Conservation (phyloP, 2,888 invertebrate species). For the Drosophila dives region DNA sequence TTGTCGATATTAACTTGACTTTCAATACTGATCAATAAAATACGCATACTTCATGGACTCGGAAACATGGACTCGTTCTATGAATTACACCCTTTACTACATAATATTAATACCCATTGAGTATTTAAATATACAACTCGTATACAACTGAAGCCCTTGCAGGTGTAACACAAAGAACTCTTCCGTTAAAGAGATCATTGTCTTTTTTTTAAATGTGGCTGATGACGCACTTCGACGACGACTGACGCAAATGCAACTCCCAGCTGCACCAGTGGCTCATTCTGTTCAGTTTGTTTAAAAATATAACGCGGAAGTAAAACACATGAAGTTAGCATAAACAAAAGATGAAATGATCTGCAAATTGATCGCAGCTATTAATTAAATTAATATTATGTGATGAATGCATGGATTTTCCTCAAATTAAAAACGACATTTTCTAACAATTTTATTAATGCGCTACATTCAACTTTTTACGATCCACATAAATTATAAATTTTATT, state of each 20-base stretch:
- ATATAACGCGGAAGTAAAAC: conserved; percentile 62
- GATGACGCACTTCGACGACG: conserved; percentile 66
- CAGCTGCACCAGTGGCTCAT: conserved; percentile 44
- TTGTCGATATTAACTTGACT: background rate
- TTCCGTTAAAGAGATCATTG: conserved; percentile 10
- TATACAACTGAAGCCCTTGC: conserved; percentile 9
- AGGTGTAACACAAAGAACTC: conserved; percentile 31
- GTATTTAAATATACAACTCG: background rate
- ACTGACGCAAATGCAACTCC: conserved; percentile 71
- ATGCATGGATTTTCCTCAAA: conserved; percentile 34
- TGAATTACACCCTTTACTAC: background rate
- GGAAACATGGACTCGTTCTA: background rate
- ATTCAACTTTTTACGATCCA: conserved; percentile 28
- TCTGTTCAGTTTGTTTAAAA: conserved; percentile 31
- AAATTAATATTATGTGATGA: conserved; percentile 24
- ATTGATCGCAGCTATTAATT: conserved; percentile 14
- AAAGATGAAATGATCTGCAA: conserved; percentile 8
- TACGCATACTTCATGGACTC: background rate
- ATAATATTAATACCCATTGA: background rate
- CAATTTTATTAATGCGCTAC: conserved; percentile 22
- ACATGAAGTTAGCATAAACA: conserved; percentile 16
- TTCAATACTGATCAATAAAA: background rate
- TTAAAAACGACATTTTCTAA: conserved; percentile 20
- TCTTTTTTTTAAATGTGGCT: conserved; percentile 34
- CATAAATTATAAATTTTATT: conserved; percentile 15